Percentiles rank a stretch among this genome's conserved stretches.
Conservation (phyloP, 2,113 vertebrate species). For the Sardina pilchardus region DNA sequence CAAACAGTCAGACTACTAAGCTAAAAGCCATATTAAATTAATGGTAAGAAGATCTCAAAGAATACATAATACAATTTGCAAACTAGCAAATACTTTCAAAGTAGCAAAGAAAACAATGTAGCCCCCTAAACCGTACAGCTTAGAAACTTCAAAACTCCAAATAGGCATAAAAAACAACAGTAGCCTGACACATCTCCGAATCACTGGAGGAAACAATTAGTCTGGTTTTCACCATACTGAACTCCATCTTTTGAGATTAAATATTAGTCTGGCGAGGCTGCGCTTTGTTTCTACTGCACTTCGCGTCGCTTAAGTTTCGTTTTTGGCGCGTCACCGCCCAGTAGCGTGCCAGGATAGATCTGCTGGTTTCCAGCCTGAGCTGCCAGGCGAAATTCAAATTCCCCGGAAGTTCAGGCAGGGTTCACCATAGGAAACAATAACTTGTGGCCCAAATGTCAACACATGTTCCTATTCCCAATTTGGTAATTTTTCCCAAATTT, state of each 20-base stretch:
- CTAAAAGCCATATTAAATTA: not conserved
- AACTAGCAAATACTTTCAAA: no score
- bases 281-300: no score
- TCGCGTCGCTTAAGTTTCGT: no score
- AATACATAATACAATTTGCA: not conserved
- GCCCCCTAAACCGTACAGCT: not conserved
- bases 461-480: not conserved
- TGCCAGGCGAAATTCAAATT: no score
- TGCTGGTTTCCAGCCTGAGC: no score
- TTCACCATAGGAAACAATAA: not conserved
- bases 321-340: no score
- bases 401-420: no score
- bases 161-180: not conserved
- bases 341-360: no score
- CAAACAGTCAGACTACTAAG: not conserved
- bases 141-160: not conserved
- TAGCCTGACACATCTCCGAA: not conserved
- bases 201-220: not conserved
- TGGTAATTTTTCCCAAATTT: no score
- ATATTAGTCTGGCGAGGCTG: no score
- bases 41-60: not conserved
- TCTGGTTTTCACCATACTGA: no score
- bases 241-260: no score
- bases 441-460: not conserved
- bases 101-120: not conserved